Conservation (phyloP, 2,113 vertebrate species). For the Buteo buteo region DNA sequence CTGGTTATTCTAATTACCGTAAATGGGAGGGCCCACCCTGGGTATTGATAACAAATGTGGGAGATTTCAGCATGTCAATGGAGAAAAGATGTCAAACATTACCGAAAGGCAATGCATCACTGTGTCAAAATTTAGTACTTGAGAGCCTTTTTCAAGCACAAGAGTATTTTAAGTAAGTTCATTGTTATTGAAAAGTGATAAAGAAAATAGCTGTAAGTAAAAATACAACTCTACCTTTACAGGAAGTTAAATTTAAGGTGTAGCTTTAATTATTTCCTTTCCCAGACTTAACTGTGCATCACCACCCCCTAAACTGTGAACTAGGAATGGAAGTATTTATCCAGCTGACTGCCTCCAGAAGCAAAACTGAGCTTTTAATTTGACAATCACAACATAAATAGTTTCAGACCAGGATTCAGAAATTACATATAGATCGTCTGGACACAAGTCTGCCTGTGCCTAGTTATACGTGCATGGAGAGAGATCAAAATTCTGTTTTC, state of each 20-base stretch:
- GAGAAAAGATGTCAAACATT: background rate
- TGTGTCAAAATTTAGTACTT: background rate
- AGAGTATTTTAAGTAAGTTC: background rate
- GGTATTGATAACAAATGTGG: background rate
- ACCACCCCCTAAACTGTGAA: background rate
- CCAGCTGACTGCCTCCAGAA: background rate
- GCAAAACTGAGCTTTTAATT: background rate
- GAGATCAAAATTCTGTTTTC: background rate
- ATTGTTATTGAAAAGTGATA: background rate
- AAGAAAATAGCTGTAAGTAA: background rate
- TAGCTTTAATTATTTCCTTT: background rate
- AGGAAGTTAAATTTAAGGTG: background rate
- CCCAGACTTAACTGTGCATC: background rate
- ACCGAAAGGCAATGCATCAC: background rate
- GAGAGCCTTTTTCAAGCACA: background rate
- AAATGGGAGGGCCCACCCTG: background rate
- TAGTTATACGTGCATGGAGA: background rate
- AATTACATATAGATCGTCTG: background rate
- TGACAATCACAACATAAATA: background rate
- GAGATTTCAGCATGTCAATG: background rate
- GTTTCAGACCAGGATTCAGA: background rate
- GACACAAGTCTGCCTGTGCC: background rate
- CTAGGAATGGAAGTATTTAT: background rate
- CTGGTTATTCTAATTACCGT: background rate
- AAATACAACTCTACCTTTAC: background rate